Conservation (phyloP, 2,797 vertebrate genomes). For the Lerista edwardsae region DNA sequence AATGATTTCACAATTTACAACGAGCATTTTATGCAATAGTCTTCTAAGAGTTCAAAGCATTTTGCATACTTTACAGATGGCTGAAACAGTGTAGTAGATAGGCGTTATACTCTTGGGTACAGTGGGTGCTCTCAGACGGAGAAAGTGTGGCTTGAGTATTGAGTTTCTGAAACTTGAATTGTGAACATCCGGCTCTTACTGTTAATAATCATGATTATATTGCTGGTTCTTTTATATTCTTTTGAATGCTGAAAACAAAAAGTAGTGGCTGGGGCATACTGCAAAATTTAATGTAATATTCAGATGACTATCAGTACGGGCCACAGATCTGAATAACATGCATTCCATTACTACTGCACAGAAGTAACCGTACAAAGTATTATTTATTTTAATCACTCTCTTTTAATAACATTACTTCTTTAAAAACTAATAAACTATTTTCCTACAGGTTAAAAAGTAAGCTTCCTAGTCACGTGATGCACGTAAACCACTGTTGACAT, state of each 20-base stretch:
- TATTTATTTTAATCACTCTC: background rate
- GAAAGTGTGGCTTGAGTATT: background rate
- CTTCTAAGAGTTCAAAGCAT: background rate
- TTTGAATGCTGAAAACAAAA: background rate
- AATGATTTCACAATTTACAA: accelerated
- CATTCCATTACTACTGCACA: background rate
- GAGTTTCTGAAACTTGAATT: background rate
- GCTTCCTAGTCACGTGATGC: too few species aligned
- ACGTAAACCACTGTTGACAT: too few species aligned
- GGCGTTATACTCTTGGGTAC: too few species aligned
- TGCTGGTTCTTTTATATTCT: background rate
- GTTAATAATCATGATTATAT: background rate
- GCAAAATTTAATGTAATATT: background rate
- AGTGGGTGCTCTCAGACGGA: too few species aligned
- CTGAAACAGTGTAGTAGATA: too few species aligned
- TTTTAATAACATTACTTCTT: background rate
- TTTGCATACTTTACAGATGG: background rate
- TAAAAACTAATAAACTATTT: too few species aligned
- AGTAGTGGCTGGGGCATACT: background rate
- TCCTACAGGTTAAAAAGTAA: too few species aligned
- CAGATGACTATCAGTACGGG: background rate
- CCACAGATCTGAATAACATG: background rate
- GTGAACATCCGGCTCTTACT: too few species aligned
- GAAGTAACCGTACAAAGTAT: background rate
- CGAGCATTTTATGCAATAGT: background rate